Percentiles rank a stretch among this genome's conserved stretches.
Conservation (phyloP, 1,140 invertebrate species). For the Drosophila setifemur region DNA sequence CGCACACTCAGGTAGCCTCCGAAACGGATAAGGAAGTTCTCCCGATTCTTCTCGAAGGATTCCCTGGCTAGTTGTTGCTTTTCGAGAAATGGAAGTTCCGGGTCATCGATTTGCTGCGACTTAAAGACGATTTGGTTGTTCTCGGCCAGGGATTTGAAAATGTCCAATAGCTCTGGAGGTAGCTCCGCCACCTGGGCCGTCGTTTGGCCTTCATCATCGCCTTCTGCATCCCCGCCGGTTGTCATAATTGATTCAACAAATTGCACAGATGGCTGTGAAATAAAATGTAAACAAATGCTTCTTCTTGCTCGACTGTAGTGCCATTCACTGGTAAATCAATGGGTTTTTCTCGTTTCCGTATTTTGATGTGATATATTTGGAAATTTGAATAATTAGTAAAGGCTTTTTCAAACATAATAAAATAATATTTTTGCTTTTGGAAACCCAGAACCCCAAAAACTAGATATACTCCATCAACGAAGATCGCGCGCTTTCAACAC, state of each 20-base stretch:
- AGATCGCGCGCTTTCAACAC: too few species aligned
- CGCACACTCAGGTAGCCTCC: constrained; percentile 87
- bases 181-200: not conserved
- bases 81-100: constrained; percentile 87
- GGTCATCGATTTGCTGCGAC: constrained; percentile 90
- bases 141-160: constrained; percentile 54
- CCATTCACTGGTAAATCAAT: not conserved
- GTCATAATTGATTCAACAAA: constrained; percentile 48
- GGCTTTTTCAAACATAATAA: not conserved
- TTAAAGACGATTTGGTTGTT: constrained; percentile 85
- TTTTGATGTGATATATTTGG: too few species aligned
- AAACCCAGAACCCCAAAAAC: too few species aligned
- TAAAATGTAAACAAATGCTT: constrained; percentile 66
- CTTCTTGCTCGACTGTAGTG: constrained; percentile 27
- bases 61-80: constrained; percentile 88
- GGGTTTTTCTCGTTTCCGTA: not conserved
- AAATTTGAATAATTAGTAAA: too few species aligned
- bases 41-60: constrained; percentile 86
- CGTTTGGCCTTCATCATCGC: constrained; percentile 4
- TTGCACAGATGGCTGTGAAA: not conserved
- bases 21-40: constrained; percentile 89
- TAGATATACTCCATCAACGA: too few species aligned
- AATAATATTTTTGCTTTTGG: not conserved
- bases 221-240: constrained; percentile 22
- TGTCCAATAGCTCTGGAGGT: constrained; percentile 47